phyloP scores from a whole-genome alignment of 2,797 vertebrate species.

The Oceanodroma leucorhoa region DNA sequence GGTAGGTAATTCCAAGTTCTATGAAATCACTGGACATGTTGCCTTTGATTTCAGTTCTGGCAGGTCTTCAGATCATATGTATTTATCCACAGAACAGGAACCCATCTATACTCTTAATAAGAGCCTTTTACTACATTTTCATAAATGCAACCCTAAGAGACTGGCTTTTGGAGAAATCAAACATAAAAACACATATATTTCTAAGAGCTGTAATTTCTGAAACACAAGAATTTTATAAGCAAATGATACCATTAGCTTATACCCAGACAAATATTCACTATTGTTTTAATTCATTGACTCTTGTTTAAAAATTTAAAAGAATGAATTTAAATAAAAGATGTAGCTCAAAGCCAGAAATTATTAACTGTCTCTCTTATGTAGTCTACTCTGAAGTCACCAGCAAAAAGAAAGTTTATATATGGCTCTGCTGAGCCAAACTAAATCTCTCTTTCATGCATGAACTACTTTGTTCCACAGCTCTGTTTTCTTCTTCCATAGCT shows the following conservation, averaged over 20 bases:
- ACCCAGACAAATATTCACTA: background rate
- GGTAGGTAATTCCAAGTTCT: background rate
- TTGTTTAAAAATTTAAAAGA: constrained; percentile 28
- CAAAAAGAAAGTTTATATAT: constrained; percentile 39
- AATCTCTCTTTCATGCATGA: constrained; percentile 45
- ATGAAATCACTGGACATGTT: background rate
- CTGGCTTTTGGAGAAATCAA: background rate
- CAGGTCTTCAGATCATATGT: background rate
- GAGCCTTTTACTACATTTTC: background rate
- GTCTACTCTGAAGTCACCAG: constrained; percentile 37
- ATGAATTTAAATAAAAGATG: constrained; percentile 11
- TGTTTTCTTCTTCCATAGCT: constrained; percentile 39
- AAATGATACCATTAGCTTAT: background rate
- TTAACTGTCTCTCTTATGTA: constrained; percentile 16
- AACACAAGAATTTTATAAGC: constrained; percentile 8
- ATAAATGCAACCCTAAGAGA: background rate
- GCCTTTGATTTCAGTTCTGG: background rate
- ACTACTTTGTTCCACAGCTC: constrained; percentile 53
- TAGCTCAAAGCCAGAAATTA: constrained; percentile 44
- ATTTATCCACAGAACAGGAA: background rate
- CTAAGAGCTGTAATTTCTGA: background rate
- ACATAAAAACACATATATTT: background rate
- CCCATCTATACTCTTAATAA: background rate
- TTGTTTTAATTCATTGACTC: background rate
- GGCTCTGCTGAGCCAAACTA: constrained; percentile 55